Evolutionary conservation across 2,797 vertebrate species (phyloP).

Genomic region (Menidia menidia): DNA sequence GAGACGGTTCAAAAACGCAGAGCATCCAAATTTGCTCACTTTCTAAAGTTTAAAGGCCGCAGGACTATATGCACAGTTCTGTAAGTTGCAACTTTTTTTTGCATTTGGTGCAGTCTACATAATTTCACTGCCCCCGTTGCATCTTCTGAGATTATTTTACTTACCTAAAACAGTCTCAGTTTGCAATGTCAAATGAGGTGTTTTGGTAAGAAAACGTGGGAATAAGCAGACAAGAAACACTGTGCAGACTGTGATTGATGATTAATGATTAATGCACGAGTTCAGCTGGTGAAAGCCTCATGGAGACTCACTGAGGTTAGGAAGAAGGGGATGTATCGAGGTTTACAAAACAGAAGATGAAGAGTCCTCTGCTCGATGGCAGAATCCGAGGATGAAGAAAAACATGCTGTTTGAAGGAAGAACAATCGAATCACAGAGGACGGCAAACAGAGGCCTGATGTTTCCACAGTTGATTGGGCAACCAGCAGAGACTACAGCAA

Average conservation of each 20-base stretch:
- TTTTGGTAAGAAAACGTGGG: background rate
- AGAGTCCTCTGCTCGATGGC: background rate
- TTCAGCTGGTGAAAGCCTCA: background rate
- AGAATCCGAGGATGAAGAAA: background rate
- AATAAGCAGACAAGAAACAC: background rate
- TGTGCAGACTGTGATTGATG: background rate
- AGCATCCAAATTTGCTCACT: background rate
- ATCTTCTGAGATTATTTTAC: too few relatives aligned
- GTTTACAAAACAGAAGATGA: background rate
- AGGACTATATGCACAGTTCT: background rate
- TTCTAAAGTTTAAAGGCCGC: background rate
- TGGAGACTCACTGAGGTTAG: background rate
- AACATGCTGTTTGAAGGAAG: background rate
- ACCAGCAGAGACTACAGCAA: too few relatives aligned
- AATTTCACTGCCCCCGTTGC: background rate
- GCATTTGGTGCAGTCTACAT: background rate
- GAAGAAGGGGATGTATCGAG: background rate
- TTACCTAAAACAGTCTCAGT: too few relatives aligned
- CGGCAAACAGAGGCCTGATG: background rate
- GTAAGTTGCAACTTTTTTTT: background rate
- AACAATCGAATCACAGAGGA: background rate
- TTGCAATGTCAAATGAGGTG: background rate
- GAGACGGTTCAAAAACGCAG: background rate
- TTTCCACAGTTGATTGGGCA: background rate
- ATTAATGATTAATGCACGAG: background rate